Evolutionary conservation across 2,113 vertebrate genomes (phyloP), one percentile per base, ranked within the genome.

Genomic region (Elephantulus edwardii): DNA sequence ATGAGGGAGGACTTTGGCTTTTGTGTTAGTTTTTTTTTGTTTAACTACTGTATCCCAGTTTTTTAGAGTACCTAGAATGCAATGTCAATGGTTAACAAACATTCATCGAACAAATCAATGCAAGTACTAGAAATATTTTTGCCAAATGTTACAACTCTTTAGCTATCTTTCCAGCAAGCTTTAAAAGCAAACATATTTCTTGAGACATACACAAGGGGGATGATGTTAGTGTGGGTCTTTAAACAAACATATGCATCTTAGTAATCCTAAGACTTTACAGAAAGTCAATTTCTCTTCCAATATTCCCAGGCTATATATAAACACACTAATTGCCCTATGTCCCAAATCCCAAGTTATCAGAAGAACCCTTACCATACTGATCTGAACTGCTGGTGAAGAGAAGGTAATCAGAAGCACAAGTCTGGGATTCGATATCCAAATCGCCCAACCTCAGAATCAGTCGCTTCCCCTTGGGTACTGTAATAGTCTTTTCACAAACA

Each of bases 401-500:
- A 83, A 99, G 97, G 76, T 98, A 98, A 93, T 97, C 97, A 40
- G 98, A 97, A 88, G 97, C 94, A 13, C 98, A 98, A 83, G 97
- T 97, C 94, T 97, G 97, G 30, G 97, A 97, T 91, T 98, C 98
- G 0, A 98, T 97, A 93, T 98, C 98, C 92, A 99, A 92, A 93
- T 99, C 98, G 75, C 98, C 98, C 58, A 99, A 97, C 95, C 96
- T 98, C 87, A 99, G 91, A 71, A 98, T 96, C 76, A 99, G 90
- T 12, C 95, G 97, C 95, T 98, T 98, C 75, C 98, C 98, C 1
- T 91, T 83, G 16, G 98, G 96, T 72, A 98, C 97, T n/a, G 92
- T 95, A 83, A 99, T 98, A 40, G 95, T 98, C 96, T 97, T 98
- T 88, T 98, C 97, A 40, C 98, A 98, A 64, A 96, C 77, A 8